Evolutionary conservation across 1,140 invertebrate species (phyloP).

Genomic region (Calosoma granatense): DNA sequence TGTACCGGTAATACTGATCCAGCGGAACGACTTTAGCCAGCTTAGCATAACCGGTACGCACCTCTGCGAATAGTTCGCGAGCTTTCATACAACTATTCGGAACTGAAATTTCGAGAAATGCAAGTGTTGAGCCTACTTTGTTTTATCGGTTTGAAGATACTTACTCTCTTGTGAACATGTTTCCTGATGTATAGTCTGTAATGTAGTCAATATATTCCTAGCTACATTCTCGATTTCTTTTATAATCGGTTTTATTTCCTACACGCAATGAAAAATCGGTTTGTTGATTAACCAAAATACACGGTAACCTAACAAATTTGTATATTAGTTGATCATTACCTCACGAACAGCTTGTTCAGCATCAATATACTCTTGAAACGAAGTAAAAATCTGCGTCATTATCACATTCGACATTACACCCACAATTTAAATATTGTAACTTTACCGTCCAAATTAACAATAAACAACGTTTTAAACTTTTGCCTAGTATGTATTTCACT

Average conservation of each 20-base stretch:
- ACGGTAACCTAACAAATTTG: too few relatives aligned
- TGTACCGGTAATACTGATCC: slow-evolving; percentile 69
- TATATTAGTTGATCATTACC: slow-evolving; percentile 32
- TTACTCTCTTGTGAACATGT: slow-evolving; percentile 43
- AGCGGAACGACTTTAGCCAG: slow-evolving; percentile 47
- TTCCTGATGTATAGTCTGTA: slow-evolving; percentile 65
- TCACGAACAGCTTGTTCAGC: slow-evolving; percentile 53
- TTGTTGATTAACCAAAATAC: too few relatives aligned
- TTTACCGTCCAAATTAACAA: too few relatives aligned
- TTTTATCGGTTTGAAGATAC: slow-evolving; percentile 15
- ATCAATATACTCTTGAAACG: slow-evolving; percentile 53
- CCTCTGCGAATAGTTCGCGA: slow-evolving; percentile 43
- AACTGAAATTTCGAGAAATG: slow-evolving; percentile 40
- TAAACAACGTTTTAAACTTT: too few relatives aligned
- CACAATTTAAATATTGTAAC: too few relatives aligned
- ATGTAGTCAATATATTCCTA: slow-evolving; percentile 52
- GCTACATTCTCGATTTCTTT: slow-evolving; percentile 57
- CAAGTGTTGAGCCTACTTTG: slow-evolving; percentile 9
- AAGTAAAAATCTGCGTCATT: slow-evolving; percentile 43
- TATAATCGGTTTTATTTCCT: slow-evolving; percentile 58
- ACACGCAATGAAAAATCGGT: slow-evolving; percentile 17
- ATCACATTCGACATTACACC: slow-evolving; percentile 17
- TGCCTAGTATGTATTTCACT: too few relatives aligned
- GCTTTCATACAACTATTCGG: slow-evolving; percentile 44
- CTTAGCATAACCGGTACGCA: slow-evolving; percentile 45